These are phyloP conservation scores for Portunus trituberculatus DNA, from an alignment of 1,140 invertebrate genomes.

Conservation along the genomic window DNA sequence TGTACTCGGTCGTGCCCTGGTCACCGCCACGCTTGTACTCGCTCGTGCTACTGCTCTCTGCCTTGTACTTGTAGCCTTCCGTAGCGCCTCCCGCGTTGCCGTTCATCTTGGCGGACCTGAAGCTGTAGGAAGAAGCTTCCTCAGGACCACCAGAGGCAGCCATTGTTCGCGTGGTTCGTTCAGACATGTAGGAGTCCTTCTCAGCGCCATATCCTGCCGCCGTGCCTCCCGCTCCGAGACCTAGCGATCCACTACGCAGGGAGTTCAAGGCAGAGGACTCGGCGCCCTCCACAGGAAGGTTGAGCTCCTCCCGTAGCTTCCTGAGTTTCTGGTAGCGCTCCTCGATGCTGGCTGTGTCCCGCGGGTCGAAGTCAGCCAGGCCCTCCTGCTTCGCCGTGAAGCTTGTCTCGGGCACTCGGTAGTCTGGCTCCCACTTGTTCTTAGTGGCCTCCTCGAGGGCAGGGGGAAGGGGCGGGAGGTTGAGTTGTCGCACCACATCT, in stretches of 20 bases:
- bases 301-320: constrained; percentile 69
- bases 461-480: constrained; percentile 50
- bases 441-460: constrained; percentile 36
- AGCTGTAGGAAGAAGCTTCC: constrained; percentile 67
- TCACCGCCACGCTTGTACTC: background rate
- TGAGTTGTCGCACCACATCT: background rate
- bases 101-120: constrained; percentile 57
- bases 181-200: constrained; percentile 61
- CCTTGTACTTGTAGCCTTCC: constrained; percentile 53
- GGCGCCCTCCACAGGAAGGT: constrained; percentile 55
- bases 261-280: background rate
- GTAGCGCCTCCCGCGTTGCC: constrained; percentile 22
- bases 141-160: constrained; percentile 13
- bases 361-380: constrained; percentile 69
- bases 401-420: background rate
- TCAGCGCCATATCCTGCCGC: background rate
- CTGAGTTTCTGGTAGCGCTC: constrained; percentile 67
- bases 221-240: constrained; percentile 8
- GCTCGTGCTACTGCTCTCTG: background rate
- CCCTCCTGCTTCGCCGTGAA: constrained; percentile 44
- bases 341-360: constrained; percentile 69
- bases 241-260: background rate
- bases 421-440: background rate
- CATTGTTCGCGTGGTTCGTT: constrained; percentile 53
- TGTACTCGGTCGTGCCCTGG: background rate